Conservation (phyloP, 2,797 vertebrate species). For the Ataeniobius toweri region DNA sequence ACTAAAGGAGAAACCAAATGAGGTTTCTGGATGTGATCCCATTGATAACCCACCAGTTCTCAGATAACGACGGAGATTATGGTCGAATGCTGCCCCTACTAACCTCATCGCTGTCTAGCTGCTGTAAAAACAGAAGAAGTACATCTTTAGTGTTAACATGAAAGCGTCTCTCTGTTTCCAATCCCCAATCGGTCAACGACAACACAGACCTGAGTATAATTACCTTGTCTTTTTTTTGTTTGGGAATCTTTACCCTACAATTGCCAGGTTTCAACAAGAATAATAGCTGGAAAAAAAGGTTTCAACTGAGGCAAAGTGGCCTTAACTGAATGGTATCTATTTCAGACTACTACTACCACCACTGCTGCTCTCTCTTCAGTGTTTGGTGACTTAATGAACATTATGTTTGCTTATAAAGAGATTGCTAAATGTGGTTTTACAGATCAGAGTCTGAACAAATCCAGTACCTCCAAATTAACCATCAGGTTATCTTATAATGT, state of each 20-base stretch:
- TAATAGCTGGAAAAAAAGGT: background rate
- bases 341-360: background rate
- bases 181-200: background rate
- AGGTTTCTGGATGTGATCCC: slow-evolving; percentile 29
- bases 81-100: slow-evolving; percentile 10
- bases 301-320: background rate
- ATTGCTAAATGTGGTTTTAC: background rate
- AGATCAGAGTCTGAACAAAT: background rate
- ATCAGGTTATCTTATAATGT: background rate
- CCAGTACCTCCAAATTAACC: background rate
- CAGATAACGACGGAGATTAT: slow-evolving; percentile 35
- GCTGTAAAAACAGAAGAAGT: slow-evolving; percentile 4
- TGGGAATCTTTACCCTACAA: background rate
- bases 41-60: slow-evolving; percentile 25
- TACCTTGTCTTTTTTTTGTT: background rate
- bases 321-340: slow-evolving; percentile 6
- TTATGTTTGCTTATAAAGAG: background rate
- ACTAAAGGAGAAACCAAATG: slow-evolving; percentile 9
- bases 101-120: slow-evolving; percentile 10
- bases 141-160: slow-evolving; percentile 17
- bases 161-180: slow-evolving; percentile 16
- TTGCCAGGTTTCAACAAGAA: background rate
- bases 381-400: background rate
- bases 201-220: background rate
- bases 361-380: background rate